Conservation (phyloP, 2,888 invertebrate genomes). For the Dryobotodes eremita region DNA sequence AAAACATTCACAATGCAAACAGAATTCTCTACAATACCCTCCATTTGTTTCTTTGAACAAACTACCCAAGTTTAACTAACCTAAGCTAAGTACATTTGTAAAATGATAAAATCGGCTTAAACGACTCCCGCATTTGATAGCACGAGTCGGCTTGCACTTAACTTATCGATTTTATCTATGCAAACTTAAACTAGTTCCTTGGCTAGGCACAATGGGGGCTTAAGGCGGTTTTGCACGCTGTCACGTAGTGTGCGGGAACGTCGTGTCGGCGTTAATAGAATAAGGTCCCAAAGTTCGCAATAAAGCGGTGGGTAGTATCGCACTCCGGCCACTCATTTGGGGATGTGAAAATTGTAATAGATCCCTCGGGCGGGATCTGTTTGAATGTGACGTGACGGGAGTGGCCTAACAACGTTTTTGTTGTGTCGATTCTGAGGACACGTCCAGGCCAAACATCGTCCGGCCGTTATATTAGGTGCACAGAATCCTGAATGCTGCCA, state of each 20-base stretch:
- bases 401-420: slow-evolving; percentile 38
- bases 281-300: slow-evolving; percentile 58
- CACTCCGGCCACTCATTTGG: slow-evolving; percentile 53
- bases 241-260: slow-evolving; percentile 54
- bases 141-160: slow-evolving; percentile 56
- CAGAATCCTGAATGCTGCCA: slow-evolving; percentile 16
- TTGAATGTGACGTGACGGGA: slow-evolving; percentile 39
- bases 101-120: slow-evolving; percentile 63
- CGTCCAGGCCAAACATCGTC: slow-evolving; percentile 19
- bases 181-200: slow-evolving; percentile 68
- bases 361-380: slow-evolving; percentile 36
- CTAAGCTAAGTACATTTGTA: slow-evolving; percentile 55
- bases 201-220: slow-evolving; percentile 57
- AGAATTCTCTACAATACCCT: slow-evolving; percentile 12
- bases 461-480: slow-evolving; percentile 32
- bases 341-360: slow-evolving; percentile 51
- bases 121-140: slow-evolving; percentile 49
- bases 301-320: slow-evolving; percentile 50
- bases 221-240: slow-evolving; percentile 46
- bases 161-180: slow-evolving; percentile 68
- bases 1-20: slow-evolving; percentile 13
- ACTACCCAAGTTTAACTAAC: slow-evolving; percentile 43
- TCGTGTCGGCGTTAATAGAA: slow-evolving; percentile 58
- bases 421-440: slow-evolving; percentile 32
- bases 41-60: slow-evolving; percentile 36